phyloP scores from a whole-genome alignment of 2,113 vertebrate species.

The Cephalopholis sonnerati region DNA sequence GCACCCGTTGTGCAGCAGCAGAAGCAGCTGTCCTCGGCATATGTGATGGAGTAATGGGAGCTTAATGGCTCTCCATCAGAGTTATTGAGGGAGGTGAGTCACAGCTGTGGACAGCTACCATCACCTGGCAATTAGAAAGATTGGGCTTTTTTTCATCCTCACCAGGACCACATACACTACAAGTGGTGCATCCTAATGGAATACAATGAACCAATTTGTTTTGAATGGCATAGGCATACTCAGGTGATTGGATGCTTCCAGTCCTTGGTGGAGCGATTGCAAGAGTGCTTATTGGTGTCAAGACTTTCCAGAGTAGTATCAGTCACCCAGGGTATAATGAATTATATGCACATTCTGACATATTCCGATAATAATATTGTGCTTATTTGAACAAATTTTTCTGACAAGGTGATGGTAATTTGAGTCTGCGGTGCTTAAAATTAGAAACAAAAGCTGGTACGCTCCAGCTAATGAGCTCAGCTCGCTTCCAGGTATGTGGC shows the following conservation, averaged over 20 bases:
- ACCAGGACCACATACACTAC: constrained; percentile 5
- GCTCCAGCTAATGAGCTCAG: constrained; percentile 36
- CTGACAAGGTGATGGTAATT: constrained; percentile 10
- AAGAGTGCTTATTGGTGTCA: background rate
- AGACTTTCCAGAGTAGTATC: background rate
- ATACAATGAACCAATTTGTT: constrained; percentile 44
- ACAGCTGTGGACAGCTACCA: constrained; percentile 58
- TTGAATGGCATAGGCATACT: constrained; percentile 4
- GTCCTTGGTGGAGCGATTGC: background rate
- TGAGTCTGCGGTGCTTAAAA: constrained; percentile 25
- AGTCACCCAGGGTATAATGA: background rate
- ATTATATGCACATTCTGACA: background rate
- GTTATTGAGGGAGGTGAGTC: constrained; percentile 59
- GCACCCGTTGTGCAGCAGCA: constrained; percentile 38
- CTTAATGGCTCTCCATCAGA: constrained; percentile 63
- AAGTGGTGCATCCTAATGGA: constrained; percentile 38
- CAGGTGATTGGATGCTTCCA: constrained; percentile 2
- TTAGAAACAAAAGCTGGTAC: constrained; percentile 19
- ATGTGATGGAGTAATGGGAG: constrained; percentile 64
- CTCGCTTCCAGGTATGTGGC: constrained; percentile 14
- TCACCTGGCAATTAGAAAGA: constrained; percentile 56
- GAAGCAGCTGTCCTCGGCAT: constrained; percentile 60
- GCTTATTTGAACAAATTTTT: constrained; percentile 9
- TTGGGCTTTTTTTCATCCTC: constrained; percentile 5
- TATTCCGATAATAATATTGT: background rate